These are phyloP conservation scores for Drosophila falleni DNA, from an alignment of 2,888 invertebrate genomes.

Conservation along the genomic window DNA sequence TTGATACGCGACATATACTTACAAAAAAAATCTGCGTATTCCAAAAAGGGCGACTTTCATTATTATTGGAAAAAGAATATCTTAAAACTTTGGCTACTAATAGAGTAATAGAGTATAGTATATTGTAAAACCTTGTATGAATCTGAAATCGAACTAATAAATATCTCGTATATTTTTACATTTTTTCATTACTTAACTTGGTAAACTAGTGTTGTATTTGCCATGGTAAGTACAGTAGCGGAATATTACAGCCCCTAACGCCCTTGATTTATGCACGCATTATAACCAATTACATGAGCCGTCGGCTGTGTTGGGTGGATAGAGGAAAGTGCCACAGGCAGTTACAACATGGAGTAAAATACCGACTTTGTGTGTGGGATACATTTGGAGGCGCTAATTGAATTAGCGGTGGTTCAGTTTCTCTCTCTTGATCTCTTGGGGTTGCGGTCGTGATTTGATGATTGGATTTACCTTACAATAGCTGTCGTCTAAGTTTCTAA, in stretches of 20 bases:
- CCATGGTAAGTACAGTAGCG: constrained; percentile 32
- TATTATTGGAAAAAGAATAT: too few relatives aligned
- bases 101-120: too few relatives aligned
- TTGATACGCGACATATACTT: too few relatives aligned
- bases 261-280: constrained; percentile 70
- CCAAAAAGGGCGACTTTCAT: too few relatives aligned
- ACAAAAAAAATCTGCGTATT: too few relatives aligned
- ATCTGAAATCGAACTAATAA: not conserved
- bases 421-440: constrained; percentile 18
- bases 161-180: too few relatives aligned
- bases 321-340: constrained; percentile 25
- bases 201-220: constrained; percentile 42
- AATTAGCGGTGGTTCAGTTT: constrained; percentile 60
- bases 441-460: constrained; percentile 49
- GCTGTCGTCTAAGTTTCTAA: not conserved
- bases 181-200: not conserved
- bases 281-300: constrained; percentile 69
- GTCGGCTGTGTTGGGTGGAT: constrained; percentile 17
- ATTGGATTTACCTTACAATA: constrained; percentile 48
- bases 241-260: constrained; percentile 18
- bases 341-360: constrained; percentile 37
- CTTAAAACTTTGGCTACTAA: too few relatives aligned
- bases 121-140: too few relatives aligned
- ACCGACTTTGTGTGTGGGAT: constrained; percentile 40
- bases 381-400: constrained; percentile 68